Conservation (phyloP, 2,113 vertebrate species). For the Geococcyx californianus region DNA sequence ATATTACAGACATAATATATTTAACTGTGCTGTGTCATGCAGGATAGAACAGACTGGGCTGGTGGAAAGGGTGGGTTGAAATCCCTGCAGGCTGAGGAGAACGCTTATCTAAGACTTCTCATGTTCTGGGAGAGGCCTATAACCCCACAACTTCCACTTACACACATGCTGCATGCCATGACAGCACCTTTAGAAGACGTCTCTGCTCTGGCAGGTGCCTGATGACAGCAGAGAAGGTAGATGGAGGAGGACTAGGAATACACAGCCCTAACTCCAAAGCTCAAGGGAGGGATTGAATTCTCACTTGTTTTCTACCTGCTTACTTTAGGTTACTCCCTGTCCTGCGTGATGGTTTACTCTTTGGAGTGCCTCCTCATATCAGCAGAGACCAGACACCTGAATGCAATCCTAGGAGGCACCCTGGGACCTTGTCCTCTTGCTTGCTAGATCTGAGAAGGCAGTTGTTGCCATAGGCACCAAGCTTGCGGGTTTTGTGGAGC, state of each 20-base stretch:
- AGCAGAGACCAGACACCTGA: not conserved
- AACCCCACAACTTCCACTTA: not conserved
- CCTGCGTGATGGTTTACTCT: not conserved
- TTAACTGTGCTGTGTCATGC: not conserved
- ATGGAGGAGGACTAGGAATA: not conserved
- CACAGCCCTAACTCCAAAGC: not conserved
- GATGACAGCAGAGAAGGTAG: rapidly evolving
- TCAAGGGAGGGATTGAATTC: not conserved
- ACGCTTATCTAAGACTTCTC: not conserved
- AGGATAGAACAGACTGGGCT: not conserved
- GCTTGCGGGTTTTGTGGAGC: not conserved
- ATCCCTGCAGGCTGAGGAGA: not conserved
- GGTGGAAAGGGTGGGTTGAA: not conserved
- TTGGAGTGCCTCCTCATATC: not conserved
- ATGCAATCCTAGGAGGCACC: not conserved
- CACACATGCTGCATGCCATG: rapidly evolving
- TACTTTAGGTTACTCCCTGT: not conserved
- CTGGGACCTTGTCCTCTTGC: not conserved
- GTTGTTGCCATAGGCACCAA: not conserved
- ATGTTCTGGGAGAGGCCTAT: not conserved
- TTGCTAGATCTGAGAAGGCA: not conserved
- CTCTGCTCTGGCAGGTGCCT: not conserved
- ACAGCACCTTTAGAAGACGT: not conserved
- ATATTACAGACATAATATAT: rapidly evolving
- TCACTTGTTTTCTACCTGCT: not conserved